Evolutionary conservation across 1,140 invertebrate species (phyloP), one percentile per base, ranked within the genome.

Genomic region (Drosophila mojavensis): DNA sequence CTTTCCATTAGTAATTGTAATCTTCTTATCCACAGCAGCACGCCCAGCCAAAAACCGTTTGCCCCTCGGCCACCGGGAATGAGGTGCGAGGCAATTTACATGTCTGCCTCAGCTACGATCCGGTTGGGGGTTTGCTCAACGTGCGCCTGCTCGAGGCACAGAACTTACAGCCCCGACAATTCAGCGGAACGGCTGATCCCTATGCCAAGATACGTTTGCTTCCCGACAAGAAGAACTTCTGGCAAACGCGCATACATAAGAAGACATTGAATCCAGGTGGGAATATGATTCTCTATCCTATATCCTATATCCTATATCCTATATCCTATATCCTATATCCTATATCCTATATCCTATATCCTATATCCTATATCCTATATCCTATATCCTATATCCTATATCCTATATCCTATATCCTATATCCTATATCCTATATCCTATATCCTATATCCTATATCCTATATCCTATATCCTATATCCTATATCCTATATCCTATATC

Each of bases 221-320:
- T 13, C 94, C 94, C 5, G 94, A 95, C 73, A 93, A 93, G 54
- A 94, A 92, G 54, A 94, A 94, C 71, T 94, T 94, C 17, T 94
- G 94, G 93, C 94, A 95, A 81, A 95, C 94, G 2, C 92, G 93
- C 62, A 94, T 95, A 61, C 94, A 95, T 78, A 94, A 94, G 75
- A 94, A 94, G 77, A 95, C 95, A 6, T 82, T 95, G 26, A 94
- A 94, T 91, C 95, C 95, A 63, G 93, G 94, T 94, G 48, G 24
- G 55, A 43, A 51, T 33, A 33, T 6, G 1, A 30, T 30, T 3
- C 28, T 30, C 0, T 30, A 5, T 30, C 28, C 28, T 30, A 30
- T 30, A 5, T 30, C 17, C 17, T 17, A 17, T 1, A 17, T n/a
- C n/a, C n/a, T 17, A 17, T 17, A 17, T 17, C 17, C 17, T 17